Evolutionary conservation across 2,888 invertebrate species (phyloP), one percentile per base, ranked within the genome.

Genomic region (Drosophila robusta): DNA sequence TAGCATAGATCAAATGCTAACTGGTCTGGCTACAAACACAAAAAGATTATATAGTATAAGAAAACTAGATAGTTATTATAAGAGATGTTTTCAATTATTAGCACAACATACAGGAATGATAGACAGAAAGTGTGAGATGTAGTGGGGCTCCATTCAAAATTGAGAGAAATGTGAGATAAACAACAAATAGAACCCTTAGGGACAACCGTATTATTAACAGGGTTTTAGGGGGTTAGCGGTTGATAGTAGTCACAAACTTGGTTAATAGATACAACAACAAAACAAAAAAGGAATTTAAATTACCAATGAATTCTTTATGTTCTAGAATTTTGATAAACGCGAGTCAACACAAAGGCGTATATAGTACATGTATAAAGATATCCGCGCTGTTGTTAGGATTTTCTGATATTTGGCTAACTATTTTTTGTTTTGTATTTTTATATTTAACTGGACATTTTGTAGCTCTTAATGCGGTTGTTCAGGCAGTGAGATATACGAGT

Each of bases 1-100:
- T 18, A 18, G 18, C 18, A 18, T 18, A 18, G 66, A 76, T 70
- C 76, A 84, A 90, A 91, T 87, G 90, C 91, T 91, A 90, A 91
- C 90, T 91, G 90, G 90, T 87, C 85, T 71, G 65, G 78, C 75
- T 75, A 85, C 68, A 70, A 72, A 72, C 54, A 74, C 34, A 57
- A 45, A 29, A 55, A 63, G 54, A 57, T 34, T 34, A 34, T 49
- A 57, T 22, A 26, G 32, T 51, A 56, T 29, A 65, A 8, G 51
- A 60, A 49, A 46, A 56, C 55, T 39, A 29, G 24, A 72, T 55
- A 69, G 46, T 61, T 54, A 65, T 38, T 50, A 46, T 18, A 58
- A 18, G 42, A 39, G 44, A 46, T 42, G n/a, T 16, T 39, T 62
- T 14, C 7, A 36, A 38, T 29, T 47, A 36, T 71, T 57, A 70